Evolutionary conservation across 2,113 vertebrate species (phyloP).

Genomic region (Oceanites oceanicus): DNA sequence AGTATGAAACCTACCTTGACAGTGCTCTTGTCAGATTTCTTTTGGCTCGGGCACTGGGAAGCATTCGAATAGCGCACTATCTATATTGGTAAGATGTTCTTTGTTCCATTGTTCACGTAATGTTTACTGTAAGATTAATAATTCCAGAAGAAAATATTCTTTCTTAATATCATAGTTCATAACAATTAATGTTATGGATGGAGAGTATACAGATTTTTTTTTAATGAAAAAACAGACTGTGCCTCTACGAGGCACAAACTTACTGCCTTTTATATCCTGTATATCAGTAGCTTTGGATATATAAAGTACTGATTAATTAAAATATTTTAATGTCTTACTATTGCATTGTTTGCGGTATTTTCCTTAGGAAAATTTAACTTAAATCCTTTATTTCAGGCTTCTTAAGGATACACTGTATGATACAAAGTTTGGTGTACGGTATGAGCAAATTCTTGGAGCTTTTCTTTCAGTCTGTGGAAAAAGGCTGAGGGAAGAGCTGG

Average conservation of each 20-base stretch:
- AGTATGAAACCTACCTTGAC: conserved; percentile 92
- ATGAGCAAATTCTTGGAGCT: conserved; percentile 88
- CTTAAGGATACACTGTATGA: conserved; percentile 94
- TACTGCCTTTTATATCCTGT: neutral
- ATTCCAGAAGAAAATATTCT: neutral
- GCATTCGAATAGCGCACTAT: conserved; percentile 89
- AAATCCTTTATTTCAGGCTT: conserved; percentile 81
- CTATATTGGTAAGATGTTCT: conserved; percentile 88
- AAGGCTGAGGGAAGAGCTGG: conserved; percentile 86
- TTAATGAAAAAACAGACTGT: neutral
- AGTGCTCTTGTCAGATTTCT: conserved; percentile 89
- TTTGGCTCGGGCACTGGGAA: conserved; percentile 89
- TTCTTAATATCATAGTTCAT: neutral
- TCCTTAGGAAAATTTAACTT: neutral
- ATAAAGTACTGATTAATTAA: neutral
- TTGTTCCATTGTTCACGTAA: neutral
- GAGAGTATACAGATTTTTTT: neutral
- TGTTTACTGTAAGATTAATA: neutral
- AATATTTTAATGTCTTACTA: neutral
- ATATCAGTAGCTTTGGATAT: neutral
- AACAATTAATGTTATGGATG: neutral
- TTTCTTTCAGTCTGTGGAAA: conserved; percentile 89
- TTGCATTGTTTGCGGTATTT: neutral
- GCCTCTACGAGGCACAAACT: neutral
- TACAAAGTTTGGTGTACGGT: conserved; percentile 84